Conservation (phyloP, 2,888 invertebrate genomes). For the Idaea dimidiata region DNA sequence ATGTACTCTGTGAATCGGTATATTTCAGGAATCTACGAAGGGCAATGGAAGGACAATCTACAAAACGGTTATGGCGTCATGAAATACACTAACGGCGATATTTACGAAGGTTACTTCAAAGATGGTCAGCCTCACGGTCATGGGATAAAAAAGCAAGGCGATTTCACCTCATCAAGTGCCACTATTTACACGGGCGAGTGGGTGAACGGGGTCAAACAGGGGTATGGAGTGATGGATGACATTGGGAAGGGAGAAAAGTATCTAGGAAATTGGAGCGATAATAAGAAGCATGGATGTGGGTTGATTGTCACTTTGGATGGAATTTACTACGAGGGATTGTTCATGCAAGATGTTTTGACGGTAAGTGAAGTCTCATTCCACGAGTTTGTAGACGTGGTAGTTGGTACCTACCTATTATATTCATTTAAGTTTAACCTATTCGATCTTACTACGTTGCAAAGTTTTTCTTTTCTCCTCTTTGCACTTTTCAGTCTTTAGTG, state of each 20-base stretch:
- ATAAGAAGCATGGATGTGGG: slow-evolving; percentile 91
- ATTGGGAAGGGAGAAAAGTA: slow-evolving; percentile 93
- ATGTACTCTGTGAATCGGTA: not conserved
- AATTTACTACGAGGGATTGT: slow-evolving; percentile 94
- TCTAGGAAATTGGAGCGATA: slow-evolving; percentile 93
- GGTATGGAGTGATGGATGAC: slow-evolving; percentile 95
- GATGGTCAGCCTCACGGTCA: slow-evolving; percentile 92
- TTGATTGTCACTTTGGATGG: slow-evolving; percentile 93
- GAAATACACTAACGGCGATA: slow-evolving; percentile 88
- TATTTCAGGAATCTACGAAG: slow-evolving; percentile 85
- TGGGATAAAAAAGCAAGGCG: slow-evolving; percentile 90
- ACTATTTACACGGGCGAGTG: slow-evolving; percentile 95
- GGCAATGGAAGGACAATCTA: slow-evolving; percentile 90
- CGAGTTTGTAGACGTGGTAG: no score
- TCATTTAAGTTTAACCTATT: no score
- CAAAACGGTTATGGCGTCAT: slow-evolving; percentile 90
- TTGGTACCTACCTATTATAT: no score
- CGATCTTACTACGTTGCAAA: no score
- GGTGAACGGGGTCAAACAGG: slow-evolving; percentile 87
- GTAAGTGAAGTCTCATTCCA: slow-evolving; percentile 66
- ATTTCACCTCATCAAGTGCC: slow-evolving; percentile 86
- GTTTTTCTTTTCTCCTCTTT: no score
- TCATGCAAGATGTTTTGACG: slow-evolving; percentile 88
- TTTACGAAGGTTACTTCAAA: slow-evolving; percentile 93
- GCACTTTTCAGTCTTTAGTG: no score